phyloP scores from a whole-genome alignment of 2,888 invertebrate species.

The Cephus runcator region DNA sequence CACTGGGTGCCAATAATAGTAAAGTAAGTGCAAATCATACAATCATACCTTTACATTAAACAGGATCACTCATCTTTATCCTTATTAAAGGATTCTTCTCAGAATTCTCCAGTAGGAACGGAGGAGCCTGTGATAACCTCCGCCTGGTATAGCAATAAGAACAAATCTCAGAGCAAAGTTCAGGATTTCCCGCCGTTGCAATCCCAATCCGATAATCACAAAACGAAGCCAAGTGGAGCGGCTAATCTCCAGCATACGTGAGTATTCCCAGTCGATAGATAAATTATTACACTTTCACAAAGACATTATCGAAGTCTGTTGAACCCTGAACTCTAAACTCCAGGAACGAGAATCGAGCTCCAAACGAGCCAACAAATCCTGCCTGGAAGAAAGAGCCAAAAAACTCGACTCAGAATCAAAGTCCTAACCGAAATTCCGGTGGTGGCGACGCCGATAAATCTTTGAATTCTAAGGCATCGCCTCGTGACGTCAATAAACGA shows the following conservation, averaged over 20 bases:
- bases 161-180: constrained; percentile 51
- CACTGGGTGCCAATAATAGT: constrained; percentile 59
- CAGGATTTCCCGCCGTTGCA: constrained; percentile 60
- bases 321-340: constrained; percentile 12
- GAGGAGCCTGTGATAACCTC: constrained; percentile 62
- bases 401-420: constrained; percentile 42
- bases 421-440: constrained; percentile 44
- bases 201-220: constrained; percentile 49
- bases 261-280: constrained; percentile 6
- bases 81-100: background rate
- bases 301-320: constrained; percentile 8
- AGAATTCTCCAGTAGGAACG: constrained; percentile 41
- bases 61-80: background rate
- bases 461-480: constrained; percentile 32
- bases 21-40: constrained; percentile 38
- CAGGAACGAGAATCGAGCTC: constrained; percentile 57
- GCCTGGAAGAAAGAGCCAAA: constrained; percentile 58
- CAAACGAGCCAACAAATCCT: constrained; percentile 54
- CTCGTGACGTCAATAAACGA: constrained; percentile 49
- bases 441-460: constrained; percentile 45
- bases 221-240: constrained; percentile 37
- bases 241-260: constrained; percentile 43
- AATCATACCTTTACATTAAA: background rate
- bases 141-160: constrained; percentile 63
- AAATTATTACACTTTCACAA: background rate